Evolutionary conservation across 1,140 invertebrate genomes (phyloP).

Genomic region (Zaprionus ornatus): DNA sequence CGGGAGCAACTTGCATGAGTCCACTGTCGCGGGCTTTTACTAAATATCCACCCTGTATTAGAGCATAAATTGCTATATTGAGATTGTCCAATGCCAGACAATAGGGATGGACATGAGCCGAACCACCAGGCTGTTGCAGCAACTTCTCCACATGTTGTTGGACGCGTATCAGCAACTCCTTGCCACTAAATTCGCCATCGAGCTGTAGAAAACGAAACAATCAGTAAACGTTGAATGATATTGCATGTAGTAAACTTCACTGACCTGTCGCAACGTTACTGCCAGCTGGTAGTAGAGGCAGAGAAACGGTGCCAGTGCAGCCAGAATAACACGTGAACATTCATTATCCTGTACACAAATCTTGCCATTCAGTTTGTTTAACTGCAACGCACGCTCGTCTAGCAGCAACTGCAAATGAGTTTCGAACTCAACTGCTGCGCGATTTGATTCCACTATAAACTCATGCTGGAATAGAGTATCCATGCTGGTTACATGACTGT

Average conservation of each 20-base stretch:
- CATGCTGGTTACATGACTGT: constrained; percentile 60
- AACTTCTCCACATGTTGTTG: constrained; percentile 85
- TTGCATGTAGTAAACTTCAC: neutral
- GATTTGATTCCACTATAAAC: constrained; percentile 80
- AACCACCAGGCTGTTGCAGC: constrained; percentile 65
- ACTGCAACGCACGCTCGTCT: constrained; percentile 50
- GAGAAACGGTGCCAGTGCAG: constrained; percentile 72
- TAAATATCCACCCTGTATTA: constrained; percentile 69
- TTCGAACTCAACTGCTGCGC: constrained; percentile 76
- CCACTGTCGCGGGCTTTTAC: constrained; percentile 60
- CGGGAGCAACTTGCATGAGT: constrained; percentile 42
- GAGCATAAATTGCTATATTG: constrained; percentile 73
- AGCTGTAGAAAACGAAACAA: constrained; percentile 61
- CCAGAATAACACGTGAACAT: constrained; percentile 63
- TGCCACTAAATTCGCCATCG: constrained; percentile 82
- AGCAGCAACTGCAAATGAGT: constrained; percentile 61
- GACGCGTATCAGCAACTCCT: constrained; percentile 83
- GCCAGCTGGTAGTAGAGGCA: constrained; percentile 76
- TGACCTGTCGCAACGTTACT: constrained; percentile 68
- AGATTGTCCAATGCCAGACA: constrained; percentile 86
- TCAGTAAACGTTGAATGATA: neutral
- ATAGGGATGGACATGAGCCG: constrained; percentile 85
- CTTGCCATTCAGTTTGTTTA: constrained; percentile 38
- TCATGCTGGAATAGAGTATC: constrained; percentile 78
- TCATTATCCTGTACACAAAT: constrained; percentile 70